phyloP scores from a whole-genome alignment of 2,888 invertebrate genomes.

The Brachyptera risi region DNA sequence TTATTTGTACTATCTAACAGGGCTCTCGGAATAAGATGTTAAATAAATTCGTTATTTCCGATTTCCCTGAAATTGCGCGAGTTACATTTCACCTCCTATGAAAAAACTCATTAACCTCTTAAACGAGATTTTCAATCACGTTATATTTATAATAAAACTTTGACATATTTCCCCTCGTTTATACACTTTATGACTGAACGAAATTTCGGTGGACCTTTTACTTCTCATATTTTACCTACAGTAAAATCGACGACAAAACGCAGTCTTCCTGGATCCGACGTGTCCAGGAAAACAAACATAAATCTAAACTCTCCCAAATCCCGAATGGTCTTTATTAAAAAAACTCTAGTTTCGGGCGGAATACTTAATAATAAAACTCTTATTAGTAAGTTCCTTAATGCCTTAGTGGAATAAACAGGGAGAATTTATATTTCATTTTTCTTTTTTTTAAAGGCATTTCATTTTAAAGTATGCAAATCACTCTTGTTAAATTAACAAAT shows the following conservation, averaged over 20 bases:
- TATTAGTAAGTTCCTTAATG: conserved; percentile 26
- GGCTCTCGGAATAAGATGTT: conserved; percentile 25
- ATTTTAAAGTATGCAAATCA: background rate
- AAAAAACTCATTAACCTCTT: conserved; percentile 26
- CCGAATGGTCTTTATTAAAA: conserved; percentile 2
- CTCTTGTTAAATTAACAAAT: background rate
- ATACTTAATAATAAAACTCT: conserved; percentile 4
- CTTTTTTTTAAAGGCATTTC: conserved; percentile 24
- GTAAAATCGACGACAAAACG: conserved; percentile 30
- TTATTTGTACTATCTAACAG: conserved; percentile 36
- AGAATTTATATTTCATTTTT: conserved; percentile 18
- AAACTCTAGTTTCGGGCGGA: conserved; percentile 5
- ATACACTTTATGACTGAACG: conserved; percentile 31
- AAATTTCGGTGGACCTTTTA: conserved; percentile 32
- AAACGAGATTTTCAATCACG: conserved; percentile 28
- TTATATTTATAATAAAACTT: conserved; percentile 12
- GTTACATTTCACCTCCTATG: conserved; percentile 29
- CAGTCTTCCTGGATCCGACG: background rate
- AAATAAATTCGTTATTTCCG: conserved; percentile 13
- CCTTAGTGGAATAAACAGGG: conserved; percentile 33
- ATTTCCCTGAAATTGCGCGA: conserved; percentile 11
- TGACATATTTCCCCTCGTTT: conserved; percentile 27
- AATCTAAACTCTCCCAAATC: conserved; percentile 2
- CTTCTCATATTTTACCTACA: conserved; percentile 32
- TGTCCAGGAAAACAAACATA: background rate